Evolutionary conservation across 2,797 vertebrate species (phyloP).

Genomic region (Balearica regulorum): DNA sequence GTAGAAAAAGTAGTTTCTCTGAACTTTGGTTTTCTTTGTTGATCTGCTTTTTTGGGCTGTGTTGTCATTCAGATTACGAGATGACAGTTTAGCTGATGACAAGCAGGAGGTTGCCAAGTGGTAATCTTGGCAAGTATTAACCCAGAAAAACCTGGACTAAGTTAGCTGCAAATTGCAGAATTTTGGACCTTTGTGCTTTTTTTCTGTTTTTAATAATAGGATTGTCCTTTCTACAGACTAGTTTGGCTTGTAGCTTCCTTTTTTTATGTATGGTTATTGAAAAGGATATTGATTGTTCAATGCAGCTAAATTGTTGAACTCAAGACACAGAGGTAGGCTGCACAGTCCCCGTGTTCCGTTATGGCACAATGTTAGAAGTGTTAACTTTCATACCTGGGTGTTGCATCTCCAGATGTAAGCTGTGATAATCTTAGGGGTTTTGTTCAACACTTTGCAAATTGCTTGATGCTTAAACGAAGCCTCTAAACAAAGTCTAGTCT

Average conservation of each 20-base stretch:
- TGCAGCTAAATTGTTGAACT: neutral
- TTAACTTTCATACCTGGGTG: constrained; percentile 34
- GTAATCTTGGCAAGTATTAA: neutral
- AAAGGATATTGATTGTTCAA: neutral
- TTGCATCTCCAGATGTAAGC: neutral
- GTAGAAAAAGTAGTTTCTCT: neutral
- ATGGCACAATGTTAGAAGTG: neutral
- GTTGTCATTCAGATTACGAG: neutral
- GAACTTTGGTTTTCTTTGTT: neutral
- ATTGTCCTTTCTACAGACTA: neutral
- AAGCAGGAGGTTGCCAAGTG: neutral
- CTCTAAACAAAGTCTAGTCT: neutral
- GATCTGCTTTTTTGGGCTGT: neutral
- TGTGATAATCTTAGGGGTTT: constrained; percentile 17
- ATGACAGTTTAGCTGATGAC: neutral
- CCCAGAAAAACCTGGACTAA: neutral
- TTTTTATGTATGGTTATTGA: neutral
- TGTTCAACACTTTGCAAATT: constrained; percentile 16
- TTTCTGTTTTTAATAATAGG: neutral
- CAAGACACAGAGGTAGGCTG: neutral
- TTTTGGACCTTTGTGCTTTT: neutral
- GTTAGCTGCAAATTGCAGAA: neutral
- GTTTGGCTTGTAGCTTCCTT: neutral
- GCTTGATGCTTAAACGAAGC: neutral
- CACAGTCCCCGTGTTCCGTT: neutral